A percentile compares a stretch with the other conserved stretches of the same genome.
Evolutionary conservation across 2,888 invertebrate genomes (phyloP).

Genomic region (Melanophora roralis): DNA sequence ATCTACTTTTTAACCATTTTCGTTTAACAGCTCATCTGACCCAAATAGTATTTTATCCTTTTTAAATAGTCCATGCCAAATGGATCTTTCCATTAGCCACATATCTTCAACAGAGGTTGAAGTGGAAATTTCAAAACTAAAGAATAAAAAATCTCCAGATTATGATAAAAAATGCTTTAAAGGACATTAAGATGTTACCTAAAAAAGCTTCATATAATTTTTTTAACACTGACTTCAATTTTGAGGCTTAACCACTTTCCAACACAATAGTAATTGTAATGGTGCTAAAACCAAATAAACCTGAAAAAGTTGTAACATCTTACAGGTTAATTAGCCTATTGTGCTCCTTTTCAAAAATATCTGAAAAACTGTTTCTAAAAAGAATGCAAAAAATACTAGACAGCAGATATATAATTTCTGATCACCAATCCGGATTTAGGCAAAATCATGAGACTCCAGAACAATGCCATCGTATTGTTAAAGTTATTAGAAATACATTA

Average conservation of each 20-base stretch:
- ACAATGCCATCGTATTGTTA: conserved; percentile 20
- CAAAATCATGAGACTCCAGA: not conserved
- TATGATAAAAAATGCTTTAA: conserved; percentile 20
- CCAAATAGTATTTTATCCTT: too few species aligned
- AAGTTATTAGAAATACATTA: conserved; percentile 4
- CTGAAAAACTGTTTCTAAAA: conserved; percentile 22
- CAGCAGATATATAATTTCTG: not conserved
- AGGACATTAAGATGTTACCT: conserved; percentile 10
- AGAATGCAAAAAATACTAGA: conserved; percentile 19
- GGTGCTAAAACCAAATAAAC: conserved; percentile 18
- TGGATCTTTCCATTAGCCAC: conserved; percentile 24
- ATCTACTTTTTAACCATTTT: not conserved
- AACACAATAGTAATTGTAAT: conserved; percentile 14
- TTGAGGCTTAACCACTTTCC: conserved; percentile 14
- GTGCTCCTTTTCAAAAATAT: conserved; percentile 36
- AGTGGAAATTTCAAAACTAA: conserved; percentile 20
- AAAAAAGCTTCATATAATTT: conserved; percentile 18
- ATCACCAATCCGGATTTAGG: not conserved
- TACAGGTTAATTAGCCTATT: conserved; percentile 36
- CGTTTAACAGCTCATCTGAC: too few species aligned
- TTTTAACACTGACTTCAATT: conserved; percentile 4
- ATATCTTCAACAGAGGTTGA: conserved; percentile 14
- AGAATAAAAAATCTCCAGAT: conserved; percentile 22
- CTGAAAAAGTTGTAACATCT: conserved; percentile 18
- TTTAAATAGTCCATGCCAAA: conserved; percentile 23